Conservation (phyloP, 2,113 vertebrate species). For the Motacilla alba region DNA sequence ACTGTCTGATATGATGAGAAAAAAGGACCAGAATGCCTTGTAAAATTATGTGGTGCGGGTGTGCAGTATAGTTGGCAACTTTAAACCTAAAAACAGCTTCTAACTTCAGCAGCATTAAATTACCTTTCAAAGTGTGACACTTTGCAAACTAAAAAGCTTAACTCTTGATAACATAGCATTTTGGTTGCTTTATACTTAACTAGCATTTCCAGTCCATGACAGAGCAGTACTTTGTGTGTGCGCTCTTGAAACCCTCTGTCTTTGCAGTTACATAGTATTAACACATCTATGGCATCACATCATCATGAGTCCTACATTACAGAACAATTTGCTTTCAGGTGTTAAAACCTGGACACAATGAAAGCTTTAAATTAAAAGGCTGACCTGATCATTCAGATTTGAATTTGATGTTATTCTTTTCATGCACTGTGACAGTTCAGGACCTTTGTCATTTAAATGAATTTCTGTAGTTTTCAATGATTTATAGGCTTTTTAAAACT, state of each 20-base stretch:
- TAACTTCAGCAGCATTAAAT: neutral
- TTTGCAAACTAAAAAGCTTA: neutral
- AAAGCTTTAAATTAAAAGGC: neutral
- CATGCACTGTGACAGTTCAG: neutral
- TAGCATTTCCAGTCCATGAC: neutral
- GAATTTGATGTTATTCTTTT: neutral
- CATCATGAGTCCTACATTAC: neutral
- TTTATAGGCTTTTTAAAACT: neutral
- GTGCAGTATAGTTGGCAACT: neutral
- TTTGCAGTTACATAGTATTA: neutral
- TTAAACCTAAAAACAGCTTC: neutral
- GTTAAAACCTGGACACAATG: neutral
- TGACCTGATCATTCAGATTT: neutral
- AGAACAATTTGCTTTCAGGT: neutral
- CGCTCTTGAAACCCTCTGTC: neutral
- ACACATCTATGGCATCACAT: neutral
- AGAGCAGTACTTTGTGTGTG: neutral
- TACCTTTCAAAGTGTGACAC: neutral
- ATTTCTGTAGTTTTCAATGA: neutral
- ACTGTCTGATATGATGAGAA: neutral
- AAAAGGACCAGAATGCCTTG: neutral
- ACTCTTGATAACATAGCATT: neutral
- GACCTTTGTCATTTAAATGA: neutral
- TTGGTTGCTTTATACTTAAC: neutral
- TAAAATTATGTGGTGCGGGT: neutral